Evolutionary conservation across 53 echinoderm and acorn worm species (phyloP).

Genomic region (Echinarachnius parma): DNA sequence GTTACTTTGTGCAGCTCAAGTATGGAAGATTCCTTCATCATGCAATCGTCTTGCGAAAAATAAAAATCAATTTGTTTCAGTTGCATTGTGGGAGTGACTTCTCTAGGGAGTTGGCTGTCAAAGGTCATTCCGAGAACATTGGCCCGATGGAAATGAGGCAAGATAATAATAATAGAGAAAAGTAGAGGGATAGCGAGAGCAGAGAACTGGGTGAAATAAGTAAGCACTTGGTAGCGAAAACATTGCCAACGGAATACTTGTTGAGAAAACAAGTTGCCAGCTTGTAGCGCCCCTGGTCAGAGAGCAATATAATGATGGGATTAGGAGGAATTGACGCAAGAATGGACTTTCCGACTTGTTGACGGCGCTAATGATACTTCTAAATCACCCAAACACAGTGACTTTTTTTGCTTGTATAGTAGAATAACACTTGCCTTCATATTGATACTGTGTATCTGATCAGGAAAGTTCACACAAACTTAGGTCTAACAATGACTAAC

Average conservation of each 20-base stretch:
- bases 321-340: constrained; percentile 37
- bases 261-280: constrained; percentile 31
- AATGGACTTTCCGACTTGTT: no score
- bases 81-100: constrained; percentile 37
- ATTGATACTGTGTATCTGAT: no score
- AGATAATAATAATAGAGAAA: neutral
- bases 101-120: constrained; percentile 26
- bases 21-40: no score
- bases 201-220: neutral
- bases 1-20: no score
- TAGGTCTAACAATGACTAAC: no score
- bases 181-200: neutral
- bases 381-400: no score
- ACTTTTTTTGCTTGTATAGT: no score
- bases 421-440: no score
- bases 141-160: constrained; percentile 18
- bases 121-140: constrained; percentile 33
- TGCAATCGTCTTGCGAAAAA: no score
- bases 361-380: no score
- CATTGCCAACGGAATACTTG: constrained; percentile 39
- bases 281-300: constrained; percentile 41
- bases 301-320: constrained; percentile 25
- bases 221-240: constrained; percentile 14
- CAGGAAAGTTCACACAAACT: no score
- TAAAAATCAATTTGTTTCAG: constrained; percentile 42